Base-by-base conservation (phyloP, 2,797 vertebrate genomes). In the Macroramphosus scolopax region DNA sequence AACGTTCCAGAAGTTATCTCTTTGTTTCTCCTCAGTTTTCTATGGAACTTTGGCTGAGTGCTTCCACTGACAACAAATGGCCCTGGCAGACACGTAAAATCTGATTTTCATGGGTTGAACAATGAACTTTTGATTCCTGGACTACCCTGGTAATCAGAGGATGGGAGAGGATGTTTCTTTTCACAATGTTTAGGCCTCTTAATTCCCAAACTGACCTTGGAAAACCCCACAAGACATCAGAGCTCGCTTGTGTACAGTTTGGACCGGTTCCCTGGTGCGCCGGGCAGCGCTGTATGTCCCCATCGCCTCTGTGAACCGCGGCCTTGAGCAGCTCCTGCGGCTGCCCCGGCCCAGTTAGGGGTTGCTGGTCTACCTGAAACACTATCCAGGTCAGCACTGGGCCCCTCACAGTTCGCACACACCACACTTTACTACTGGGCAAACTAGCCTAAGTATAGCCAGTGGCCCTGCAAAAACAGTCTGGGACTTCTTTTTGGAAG, bases 371-470 rank as follows among this genome's bases (percentile, higher is more conserved):
- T 68, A 85, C 81, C 81, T 86, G 86, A 87, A 87, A 87, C 72
- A 60, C 62, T 81, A 87, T 81, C 82, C 78, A 83, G 80, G 86
- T 87, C 80, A 87, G 73, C 40, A 60, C 66, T 63, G 76, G 79
- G 80, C 68, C 80, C 79, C 71, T 77, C 37, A 51, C 69, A 75
- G 59, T 67, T 73, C 79, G 80, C 67, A 79, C 81, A 78, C 82
- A 81, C 74, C 70, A 77, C 62, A 77, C 80, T 84, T 84, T 87
- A 88, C 77, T 83, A 86, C 81, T 79, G 70, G 64, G 77, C 74
- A 80, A 80, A 77, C 83, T 69, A 66, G 65, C 55, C 81, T 86
- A 87, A 87, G 81, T 78, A 79, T 87, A 87, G 78, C 74, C 59
- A 18, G 37, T 46, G n/a, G 59, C 46, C 42, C 69, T 59, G 58